These are phyloP conservation scores for Gymnarchus niloticus DNA, from an alignment of 2,113 vertebrate genomes.

Conservation along the genomic window DNA sequence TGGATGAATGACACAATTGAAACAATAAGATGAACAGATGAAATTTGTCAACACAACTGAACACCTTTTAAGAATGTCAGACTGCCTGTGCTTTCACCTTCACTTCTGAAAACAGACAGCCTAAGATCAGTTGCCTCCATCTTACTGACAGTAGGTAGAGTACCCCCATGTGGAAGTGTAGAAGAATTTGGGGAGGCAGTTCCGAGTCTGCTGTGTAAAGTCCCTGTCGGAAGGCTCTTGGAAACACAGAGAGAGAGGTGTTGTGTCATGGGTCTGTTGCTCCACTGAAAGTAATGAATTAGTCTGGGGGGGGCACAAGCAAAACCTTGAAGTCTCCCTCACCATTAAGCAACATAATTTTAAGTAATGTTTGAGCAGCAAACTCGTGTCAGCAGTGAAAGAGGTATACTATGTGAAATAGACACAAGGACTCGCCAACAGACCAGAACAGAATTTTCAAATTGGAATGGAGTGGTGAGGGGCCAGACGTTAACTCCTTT, in stretches of 20 bases:
- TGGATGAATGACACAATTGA: not conserved
- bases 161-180: not conserved
- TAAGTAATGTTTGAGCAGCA: not conserved
- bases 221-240: slow-evolving; percentile 22
- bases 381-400: not conserved
- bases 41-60: not conserved
- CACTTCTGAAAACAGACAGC: not conserved
- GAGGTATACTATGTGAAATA: not conserved
- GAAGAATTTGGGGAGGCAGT: slow-evolving; percentile 35
- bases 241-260: slow-evolving; percentile 18
- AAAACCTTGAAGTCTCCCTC: not conserved
- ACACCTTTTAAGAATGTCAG: not conserved
- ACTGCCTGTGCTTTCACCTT: not conserved
- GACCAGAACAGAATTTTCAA: not conserved
- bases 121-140: slow-evolving; percentile 3
- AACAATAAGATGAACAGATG: not conserved
- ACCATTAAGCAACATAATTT: not conserved
- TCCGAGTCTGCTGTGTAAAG: slow-evolving; percentile 52
- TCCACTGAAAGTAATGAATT: not conserved
- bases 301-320: not conserved
- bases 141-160: not conserved
- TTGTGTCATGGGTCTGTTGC: not conserved
- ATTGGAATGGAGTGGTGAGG: not conserved
- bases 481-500: not conserved
- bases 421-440: not conserved